A percentile compares a stretch with the other conserved stretches of the same genome.
phyloP scores from a whole-genome alignment of 2,113 vertebrate species.

The Bostrychus sinensis region DNA sequence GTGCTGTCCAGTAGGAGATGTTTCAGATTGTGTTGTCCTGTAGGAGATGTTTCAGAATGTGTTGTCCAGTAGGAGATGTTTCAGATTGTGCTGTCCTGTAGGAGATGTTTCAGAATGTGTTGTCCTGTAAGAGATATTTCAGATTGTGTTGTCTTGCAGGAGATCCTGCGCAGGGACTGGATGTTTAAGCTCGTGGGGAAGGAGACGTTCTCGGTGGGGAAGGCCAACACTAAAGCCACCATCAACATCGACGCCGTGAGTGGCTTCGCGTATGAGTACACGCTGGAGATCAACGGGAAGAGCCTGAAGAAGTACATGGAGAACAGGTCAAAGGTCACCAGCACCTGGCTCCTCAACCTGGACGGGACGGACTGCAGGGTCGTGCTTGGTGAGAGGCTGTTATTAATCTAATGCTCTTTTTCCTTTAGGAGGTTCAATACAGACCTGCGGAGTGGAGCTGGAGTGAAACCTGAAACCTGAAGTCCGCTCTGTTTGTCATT shows the following conservation, averaged over 20 bases:
- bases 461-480: no score
- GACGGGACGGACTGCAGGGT: conserved; percentile 89
- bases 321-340: conserved; percentile 94
- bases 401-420: no score
- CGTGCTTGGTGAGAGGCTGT: conserved; percentile 93
- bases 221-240: conserved; percentile 88
- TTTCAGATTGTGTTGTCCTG: no score
- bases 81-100: not conserved
- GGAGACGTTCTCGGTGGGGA: conserved; percentile 92
- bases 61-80: not conserved
- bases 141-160: conserved; percentile 71
- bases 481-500: no score
- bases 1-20: no score
- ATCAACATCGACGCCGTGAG: conserved; percentile 96
- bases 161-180: conserved; percentile 92
- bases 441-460: no score
- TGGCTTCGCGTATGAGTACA: conserved; percentile 97
- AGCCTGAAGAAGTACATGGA: conserved; percentile 97
- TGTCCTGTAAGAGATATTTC: no score
- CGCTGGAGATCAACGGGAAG: conserved; percentile 96
- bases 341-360: conserved; percentile 92
- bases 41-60: no score
- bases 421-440: no score
- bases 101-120: no score
- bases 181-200: conserved; percentile 99